Conservation (phyloP, 2,888 invertebrate species). For the Imbricaverruca yamaguchii region DNA sequence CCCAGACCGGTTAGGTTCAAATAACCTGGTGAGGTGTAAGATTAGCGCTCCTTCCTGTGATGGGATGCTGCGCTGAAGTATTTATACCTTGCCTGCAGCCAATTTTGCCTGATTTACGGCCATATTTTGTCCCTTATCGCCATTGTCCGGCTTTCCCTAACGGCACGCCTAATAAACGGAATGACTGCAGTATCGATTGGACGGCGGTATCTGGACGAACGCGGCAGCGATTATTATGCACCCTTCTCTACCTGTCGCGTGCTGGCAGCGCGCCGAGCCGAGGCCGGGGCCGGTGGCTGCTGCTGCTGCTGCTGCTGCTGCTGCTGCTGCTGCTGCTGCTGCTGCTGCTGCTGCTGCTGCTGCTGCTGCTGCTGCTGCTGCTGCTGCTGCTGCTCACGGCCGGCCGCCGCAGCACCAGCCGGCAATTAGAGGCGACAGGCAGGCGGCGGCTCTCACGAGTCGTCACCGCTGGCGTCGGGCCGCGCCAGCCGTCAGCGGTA, state of each 20-base stretch:
- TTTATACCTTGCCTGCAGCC: conserved; percentile 13
- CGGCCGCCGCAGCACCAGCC: not conserved
- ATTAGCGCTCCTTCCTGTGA: not conserved
- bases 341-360: no score
- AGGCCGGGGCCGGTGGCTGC: no score
- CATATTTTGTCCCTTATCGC: conserved; percentile 21
- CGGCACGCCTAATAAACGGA: conserved; percentile 14
- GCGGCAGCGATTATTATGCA: conserved; percentile 1
- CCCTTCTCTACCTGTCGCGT: conserved; percentile 20
- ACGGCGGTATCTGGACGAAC: not conserved
- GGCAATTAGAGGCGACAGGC: not conserved
- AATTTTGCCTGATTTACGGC: conserved; percentile 14
- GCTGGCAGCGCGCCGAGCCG: not conserved
- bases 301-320: no score
- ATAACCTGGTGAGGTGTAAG: conserved; percentile 20
- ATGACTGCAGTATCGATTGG: conserved; percentile 8
- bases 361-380: no score
- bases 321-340: no score
- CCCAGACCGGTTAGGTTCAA: not conserved
- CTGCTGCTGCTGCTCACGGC: conserved; percentile 1
- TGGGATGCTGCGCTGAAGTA: conserved; percentile 13
- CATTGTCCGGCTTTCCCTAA: not conserved
- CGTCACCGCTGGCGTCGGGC: not conserved
- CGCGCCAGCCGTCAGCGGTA: not conserved
- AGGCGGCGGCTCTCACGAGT: not conserved